These are phyloP conservation scores for Cryptomyrus ogoouensis DNA, from an alignment of 2,113 vertebrate genomes.

Conservation along the genomic window DNA sequence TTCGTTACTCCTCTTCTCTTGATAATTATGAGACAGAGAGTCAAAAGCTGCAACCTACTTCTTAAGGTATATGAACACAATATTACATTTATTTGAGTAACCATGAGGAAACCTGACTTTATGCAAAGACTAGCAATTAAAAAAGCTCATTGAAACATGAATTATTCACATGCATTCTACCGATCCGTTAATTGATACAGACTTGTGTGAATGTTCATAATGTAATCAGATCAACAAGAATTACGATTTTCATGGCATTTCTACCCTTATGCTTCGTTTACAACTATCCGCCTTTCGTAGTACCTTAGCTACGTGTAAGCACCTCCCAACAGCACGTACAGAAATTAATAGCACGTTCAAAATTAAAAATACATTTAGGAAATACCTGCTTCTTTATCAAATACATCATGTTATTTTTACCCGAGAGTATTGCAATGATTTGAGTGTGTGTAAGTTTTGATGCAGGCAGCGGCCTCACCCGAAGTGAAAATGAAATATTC, in stretches of 20 bases:
- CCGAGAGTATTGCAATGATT: neutral
- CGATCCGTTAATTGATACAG: neutral
- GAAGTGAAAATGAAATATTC: neutral
- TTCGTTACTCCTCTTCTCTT: neutral
- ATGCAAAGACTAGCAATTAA: neutral
- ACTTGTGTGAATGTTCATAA: neutral
- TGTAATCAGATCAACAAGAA: neutral
- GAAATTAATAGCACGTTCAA: neutral
- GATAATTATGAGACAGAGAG: conserved; percentile 1
- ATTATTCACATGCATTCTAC: neutral
- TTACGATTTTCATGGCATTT: conserved; percentile 22
- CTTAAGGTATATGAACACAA: neutral
- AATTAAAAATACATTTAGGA: conserved; percentile 1
- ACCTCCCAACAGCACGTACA: neutral
- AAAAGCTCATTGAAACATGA: neutral
- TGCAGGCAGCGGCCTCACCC: neutral
- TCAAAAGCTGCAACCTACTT: neutral
- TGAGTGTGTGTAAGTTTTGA: neutral
- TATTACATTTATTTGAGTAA: conserved; percentile 6
- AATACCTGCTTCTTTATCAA: neutral
- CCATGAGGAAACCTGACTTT: neutral
- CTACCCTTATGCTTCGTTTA: conserved; percentile 13
- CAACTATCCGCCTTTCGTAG: conserved; percentile 2
- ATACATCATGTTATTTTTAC: neutral
- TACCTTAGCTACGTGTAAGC: neutral